Percentiles rank a stretch among this genome's conserved stretches.
These are phyloP conservation scores for Actinopyga echinites DNA, from an alignment of 53 echinoderm and acorn worm species.

Conservation along the genomic window DNA sequence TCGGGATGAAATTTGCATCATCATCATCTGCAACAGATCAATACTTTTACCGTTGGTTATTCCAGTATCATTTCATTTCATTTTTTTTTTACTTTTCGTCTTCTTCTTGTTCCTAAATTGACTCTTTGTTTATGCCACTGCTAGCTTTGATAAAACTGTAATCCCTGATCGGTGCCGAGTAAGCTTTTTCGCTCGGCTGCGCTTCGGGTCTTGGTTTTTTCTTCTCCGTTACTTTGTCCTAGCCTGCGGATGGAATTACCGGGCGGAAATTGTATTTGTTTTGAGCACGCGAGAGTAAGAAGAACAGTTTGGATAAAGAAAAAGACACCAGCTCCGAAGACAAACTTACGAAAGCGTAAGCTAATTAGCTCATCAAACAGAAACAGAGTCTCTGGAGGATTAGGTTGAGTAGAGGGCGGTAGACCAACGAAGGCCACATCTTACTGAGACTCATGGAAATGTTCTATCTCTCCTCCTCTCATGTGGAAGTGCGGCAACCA, in stretches of 20 bases:
- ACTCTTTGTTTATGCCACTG: conserved; percentile 22
- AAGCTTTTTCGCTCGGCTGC: conserved; percentile 6
- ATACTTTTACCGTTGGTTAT: conserved; percentile 24
- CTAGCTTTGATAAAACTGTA: conserved; percentile 3
- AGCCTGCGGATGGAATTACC: conserved; percentile 26
- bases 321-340: neutral
- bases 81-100: neutral
- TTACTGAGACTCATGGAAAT: too few relatives aligned
- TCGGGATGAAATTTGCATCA: conserved; percentile 14
- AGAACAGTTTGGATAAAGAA: neutral
- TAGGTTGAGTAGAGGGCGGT: neutral
- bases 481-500: too few relatives aligned
- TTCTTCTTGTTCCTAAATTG: neutral
- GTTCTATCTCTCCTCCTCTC: too few relatives aligned
- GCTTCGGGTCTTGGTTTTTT: conserved; percentile 9
- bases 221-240: conserved; percentile 28
- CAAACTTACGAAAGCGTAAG: conserved; percentile 2
- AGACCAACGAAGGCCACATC: too few relatives aligned
- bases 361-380: conserved; percentile 11
- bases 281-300: conserved; percentile 11
- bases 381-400: neutral
- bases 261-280: conserved; percentile 22
- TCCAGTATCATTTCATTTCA: conserved; percentile 25
- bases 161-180: neutral
- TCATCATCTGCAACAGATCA: conserved; percentile 17